Conservation (phyloP, 2,797 vertebrate genomes). For the Gephyroberyx darwinii region DNA sequence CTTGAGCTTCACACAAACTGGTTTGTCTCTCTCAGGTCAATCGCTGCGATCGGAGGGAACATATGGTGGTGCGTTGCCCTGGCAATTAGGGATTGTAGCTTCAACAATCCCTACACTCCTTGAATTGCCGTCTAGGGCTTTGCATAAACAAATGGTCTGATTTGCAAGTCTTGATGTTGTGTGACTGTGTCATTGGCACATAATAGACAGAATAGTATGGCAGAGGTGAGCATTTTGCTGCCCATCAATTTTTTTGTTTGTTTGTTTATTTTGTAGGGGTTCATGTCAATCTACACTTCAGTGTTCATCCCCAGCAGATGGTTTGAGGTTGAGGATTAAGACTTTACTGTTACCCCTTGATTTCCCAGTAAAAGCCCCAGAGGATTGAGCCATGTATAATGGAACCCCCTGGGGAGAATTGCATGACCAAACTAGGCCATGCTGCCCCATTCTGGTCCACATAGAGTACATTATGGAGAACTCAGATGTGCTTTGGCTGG, state of each 20-base stretch:
- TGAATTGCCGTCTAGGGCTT: slow-evolving; percentile 30
- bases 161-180: slow-evolving; percentile 35
- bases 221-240: slow-evolving; percentile 4
- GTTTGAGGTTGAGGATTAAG: slow-evolving; percentile 71
- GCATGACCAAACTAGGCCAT: slow-evolving; percentile 63
- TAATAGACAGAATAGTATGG: too few species aligned
- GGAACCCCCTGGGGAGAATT: slow-evolving; percentile 53
- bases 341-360: slow-evolving; percentile 64
- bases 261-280: slow-evolving; percentile 18
- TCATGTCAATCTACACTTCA: slow-evolving; percentile 34
- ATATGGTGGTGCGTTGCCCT: slow-evolving; percentile 52
- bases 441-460: slow-evolving; percentile 48
- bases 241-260: neutral
- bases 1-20: slow-evolving; percentile 19
- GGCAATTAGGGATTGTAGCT: slow-evolving; percentile 39
- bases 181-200: neutral
- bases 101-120: slow-evolving; percentile 48
- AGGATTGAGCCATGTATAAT: slow-evolving; percentile 66
- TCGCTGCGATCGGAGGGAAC: slow-evolving; percentile 52
- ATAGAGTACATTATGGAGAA: slow-evolving; percentile 48
- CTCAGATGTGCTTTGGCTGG: slow-evolving; percentile 26
- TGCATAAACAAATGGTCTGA: slow-evolving; percentile 63
- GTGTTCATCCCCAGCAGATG: slow-evolving; percentile 65
- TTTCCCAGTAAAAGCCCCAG: slow-evolving; percentile 58
- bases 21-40: slow-evolving; percentile 33